Conservation (phyloP, 2,888 invertebrate genomes). For the Sympetrum striolatum region DNA sequence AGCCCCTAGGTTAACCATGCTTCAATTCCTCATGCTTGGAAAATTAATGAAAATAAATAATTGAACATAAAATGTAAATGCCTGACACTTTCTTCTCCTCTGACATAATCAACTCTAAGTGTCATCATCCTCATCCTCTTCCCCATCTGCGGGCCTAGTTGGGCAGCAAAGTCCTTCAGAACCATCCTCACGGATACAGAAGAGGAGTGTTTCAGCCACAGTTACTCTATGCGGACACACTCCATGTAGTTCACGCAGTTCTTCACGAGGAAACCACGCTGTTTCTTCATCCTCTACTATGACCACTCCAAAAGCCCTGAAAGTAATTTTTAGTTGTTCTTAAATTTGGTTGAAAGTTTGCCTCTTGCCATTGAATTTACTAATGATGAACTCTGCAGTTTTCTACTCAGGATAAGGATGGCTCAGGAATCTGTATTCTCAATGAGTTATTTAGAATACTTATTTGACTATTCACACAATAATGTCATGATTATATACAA, state of each 20-base stretch:
- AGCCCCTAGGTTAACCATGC: not conserved
- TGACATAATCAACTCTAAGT: not conserved
- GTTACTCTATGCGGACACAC: constrained; percentile 85
- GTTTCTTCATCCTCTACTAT: constrained; percentile 88
- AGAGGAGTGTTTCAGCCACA: constrained; percentile 76
- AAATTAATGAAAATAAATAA: not conserved
- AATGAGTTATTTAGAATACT: no score
- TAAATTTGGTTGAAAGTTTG: not conserved
- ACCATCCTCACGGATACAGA: constrained; percentile 85
- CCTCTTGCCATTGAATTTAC: not conserved
- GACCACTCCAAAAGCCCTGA: constrained; percentile 78
- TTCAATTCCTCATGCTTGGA: not conserved
- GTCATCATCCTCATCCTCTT: constrained; percentile 58
- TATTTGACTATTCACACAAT: no score
- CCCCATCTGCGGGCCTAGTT: constrained; percentile 67
- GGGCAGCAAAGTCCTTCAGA: constrained; percentile 84
- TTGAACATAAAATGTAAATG: constrained; percentile 11
- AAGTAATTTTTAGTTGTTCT: constrained; percentile 49
- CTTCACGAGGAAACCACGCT: constrained; percentile 91
- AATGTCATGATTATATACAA: no score
- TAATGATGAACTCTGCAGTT: not conserved
- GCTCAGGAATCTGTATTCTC: no score
- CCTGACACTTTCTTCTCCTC: not conserved
- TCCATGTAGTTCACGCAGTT: constrained; percentile 87
- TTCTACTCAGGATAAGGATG: not conserved